A percentile compares a stretch with the other conserved stretches of the same genome.
Conservation (phyloP, 2,113 vertebrate species). For the Furnarius figulus region DNA sequence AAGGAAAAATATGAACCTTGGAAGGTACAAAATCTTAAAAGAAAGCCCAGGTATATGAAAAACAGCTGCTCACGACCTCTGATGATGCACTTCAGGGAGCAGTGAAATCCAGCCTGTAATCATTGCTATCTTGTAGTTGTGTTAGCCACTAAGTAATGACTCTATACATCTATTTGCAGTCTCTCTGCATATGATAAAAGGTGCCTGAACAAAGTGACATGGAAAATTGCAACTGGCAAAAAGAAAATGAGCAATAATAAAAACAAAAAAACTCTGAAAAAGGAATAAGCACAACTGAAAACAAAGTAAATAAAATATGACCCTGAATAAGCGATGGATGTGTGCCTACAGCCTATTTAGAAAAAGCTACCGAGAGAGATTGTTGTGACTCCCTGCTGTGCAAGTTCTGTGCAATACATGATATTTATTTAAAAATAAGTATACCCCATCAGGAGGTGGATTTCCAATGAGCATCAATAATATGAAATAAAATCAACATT, state of each 20-base stretch:
- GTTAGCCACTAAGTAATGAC: background rate
- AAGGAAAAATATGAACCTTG: background rate
- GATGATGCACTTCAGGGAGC: background rate
- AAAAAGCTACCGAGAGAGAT: background rate
- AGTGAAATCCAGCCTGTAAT: background rate
- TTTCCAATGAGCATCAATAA: background rate
- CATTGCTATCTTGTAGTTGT: background rate
- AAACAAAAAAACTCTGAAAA: background rate
- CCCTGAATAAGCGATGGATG: background rate
- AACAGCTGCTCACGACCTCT: background rate
- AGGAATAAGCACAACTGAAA: background rate
- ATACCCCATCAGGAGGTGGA: background rate
- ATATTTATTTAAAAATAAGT: slow-evolving; percentile 24
- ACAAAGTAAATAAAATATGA: slow-evolving; percentile 38
- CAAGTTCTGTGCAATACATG: background rate
- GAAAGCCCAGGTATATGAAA: background rate
- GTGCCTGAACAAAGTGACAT: background rate
- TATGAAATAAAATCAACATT: background rate
- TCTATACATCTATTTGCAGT: background rate
- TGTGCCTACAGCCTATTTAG: background rate
- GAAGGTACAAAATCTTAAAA: background rate
- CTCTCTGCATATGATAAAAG: background rate
- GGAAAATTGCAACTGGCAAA: background rate
- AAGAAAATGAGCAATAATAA: slow-evolving; percentile 4
- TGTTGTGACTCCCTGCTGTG: background rate